Base-by-base conservation (phyloP, 1,140 invertebrate genomes). In the Drosophila truncata region DNA sequence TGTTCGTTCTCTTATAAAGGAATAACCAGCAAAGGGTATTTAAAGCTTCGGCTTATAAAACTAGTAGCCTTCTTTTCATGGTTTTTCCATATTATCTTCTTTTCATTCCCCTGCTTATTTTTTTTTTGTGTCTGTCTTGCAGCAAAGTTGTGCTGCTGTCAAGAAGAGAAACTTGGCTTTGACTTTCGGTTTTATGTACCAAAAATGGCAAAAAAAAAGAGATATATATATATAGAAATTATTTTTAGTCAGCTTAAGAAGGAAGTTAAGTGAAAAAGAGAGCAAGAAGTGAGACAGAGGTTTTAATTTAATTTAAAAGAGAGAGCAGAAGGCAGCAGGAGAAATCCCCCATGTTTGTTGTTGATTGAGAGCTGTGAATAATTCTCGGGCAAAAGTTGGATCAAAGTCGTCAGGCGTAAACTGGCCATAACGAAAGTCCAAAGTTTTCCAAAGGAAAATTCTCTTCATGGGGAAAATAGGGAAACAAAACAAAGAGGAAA, bases 91-190 rank as follows among this genome's bases (percentile, higher is more conserved):
- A 61, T 52, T 61, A 49, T 49, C 9, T n/a, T n/a, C 16, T 29
- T n/a, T 18, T n/a, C 4, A 14, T 61, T 49, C 16, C 8, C 8
- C 2, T 20, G 37, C 4, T n/a, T 0, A n/a, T n/a, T 10, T 20
- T 41, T 27, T 20, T 16, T 31, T 63, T 62, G 9, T 31, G 35
- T 55, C 25, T 69, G 46, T 31, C 39, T 18, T 29, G 18, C 16
- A 52, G 47, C 46, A 74, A 74, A 74, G 67, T 74, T 74, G 55
- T 39, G 47, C 47, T 39, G 47, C 47, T 73, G 67, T 70, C 66
- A 72, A 61, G 69, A 41, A 25, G 39, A 41, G 25, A 52, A 72
- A 73, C 71, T 73, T 74, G 67, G 71, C 71, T 74, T 73, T 74
- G 69, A 73, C 67, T 74, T 74, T 74, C 27, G 46, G 70, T 50